Evolutionary conservation across 2,797 vertebrate genomes (phyloP).

Genomic region (Geotrypetes seraphini): DNA sequence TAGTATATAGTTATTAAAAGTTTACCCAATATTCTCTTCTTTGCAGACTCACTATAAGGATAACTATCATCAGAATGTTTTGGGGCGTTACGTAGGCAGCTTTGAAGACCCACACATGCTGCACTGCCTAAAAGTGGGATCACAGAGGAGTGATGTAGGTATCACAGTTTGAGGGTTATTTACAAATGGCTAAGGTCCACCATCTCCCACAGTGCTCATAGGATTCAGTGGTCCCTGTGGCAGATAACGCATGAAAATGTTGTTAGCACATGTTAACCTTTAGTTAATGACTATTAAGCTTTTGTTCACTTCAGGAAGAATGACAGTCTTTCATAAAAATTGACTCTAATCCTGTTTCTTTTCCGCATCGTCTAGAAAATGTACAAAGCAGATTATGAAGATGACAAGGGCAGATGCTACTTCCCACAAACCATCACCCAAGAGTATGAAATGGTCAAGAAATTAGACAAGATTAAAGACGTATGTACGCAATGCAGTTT

Average conservation of each 20-base stretch:
- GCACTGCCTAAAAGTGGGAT: conserved; percentile 78
- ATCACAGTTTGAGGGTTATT: background rate
- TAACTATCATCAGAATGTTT: conserved; percentile 78
- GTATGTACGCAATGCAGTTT: too few relatives aligned
- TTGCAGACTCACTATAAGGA: conserved; percentile 75
- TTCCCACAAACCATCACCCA: conserved; percentile 91
- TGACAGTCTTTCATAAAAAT: too few relatives aligned
- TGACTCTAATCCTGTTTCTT: background rate
- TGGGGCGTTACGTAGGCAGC: conserved; percentile 90
- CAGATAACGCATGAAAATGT: too few relatives aligned
- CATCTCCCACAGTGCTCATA: too few relatives aligned
- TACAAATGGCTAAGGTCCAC: too few relatives aligned
- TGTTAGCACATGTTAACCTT: too few relatives aligned
- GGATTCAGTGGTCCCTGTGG: too few relatives aligned
- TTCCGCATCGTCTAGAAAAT: conserved; percentile 70
- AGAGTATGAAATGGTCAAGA: conserved; percentile 82
- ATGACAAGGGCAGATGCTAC: conserved; percentile 81
- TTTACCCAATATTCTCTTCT: too few relatives aligned
- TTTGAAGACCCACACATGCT: conserved; percentile 76
- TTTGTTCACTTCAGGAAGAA: too few relatives aligned
- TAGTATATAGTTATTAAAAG: too few relatives aligned
- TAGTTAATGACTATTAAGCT: too few relatives aligned
- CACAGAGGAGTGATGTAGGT: conserved; percentile 79
- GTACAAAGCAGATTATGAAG: conserved; percentile 91
- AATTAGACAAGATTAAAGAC: conserved; percentile 74